A percentile compares a stretch with the other conserved stretches of the same genome.
Evolutionary conservation across 2,888 invertebrate species (phyloP).

Genomic region (Onthophagus sagittarius): DNA sequence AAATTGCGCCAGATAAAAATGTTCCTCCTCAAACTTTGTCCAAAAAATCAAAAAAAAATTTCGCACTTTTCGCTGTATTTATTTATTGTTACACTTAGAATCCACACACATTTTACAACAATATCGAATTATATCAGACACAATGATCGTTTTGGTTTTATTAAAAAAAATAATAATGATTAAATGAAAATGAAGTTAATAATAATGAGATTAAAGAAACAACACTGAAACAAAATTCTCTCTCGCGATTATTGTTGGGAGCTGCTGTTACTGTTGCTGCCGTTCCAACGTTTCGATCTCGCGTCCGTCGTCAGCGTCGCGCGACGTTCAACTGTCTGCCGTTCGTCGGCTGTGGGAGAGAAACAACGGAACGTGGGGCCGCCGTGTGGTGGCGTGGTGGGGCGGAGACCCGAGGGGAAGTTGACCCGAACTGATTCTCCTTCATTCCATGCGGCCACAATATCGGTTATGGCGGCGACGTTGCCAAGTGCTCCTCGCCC

Average conservation of each 20-base stretch:
- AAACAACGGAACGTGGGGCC: constrained; percentile 54
- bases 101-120: no score
- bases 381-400: constrained; percentile 26
- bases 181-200: no score
- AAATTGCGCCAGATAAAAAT: not conserved
- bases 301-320: constrained; percentile 26
- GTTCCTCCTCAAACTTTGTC: not conserved
- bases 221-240: no score
- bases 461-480: constrained; percentile 51
- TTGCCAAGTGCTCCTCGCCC: constrained; percentile 42
- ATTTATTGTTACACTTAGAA: no score
- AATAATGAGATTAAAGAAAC: no score
- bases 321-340: constrained; percentile 48
- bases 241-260: no score
- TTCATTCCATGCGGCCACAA: constrained; percentile 51
- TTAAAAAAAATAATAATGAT: no score
- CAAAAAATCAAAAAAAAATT: not conserved
- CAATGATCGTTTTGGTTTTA: no score
- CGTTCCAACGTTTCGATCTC: not conserved
- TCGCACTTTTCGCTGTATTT: not conserved
- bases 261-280: not conserved
- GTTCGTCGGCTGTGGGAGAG: constrained; percentile 48
- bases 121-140: no score
- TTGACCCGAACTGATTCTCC: constrained; percentile 49
- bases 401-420: constrained; percentile 58